Evolutionary conservation across 2,113 vertebrate species (phyloP), one percentile per base, ranked within the genome.

Genomic region (Cyprinodon variegatus): DNA sequence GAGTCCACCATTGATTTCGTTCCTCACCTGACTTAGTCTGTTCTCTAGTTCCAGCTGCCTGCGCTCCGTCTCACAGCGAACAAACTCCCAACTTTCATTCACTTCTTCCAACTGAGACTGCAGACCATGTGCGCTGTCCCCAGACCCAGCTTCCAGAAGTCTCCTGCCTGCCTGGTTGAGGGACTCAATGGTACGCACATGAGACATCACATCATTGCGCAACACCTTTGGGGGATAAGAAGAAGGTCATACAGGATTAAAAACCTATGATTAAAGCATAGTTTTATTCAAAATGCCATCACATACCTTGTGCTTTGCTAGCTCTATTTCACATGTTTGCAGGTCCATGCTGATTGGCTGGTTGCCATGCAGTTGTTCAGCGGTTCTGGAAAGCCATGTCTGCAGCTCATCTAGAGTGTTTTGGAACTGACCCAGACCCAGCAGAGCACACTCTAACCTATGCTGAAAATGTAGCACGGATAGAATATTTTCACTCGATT

Each of bases 251-350:
- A 13, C 11, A 13, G 65, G 11, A 38, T 83, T 38, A 71, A 12
- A 66, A 9, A 65, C 63, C 15, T 37, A 65, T 8, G 1, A 20
- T 12, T 2, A 22, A 22, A 39, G 66, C 46, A 60, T 4, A 39
- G 1, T 2, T 13, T 45, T 1, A 57, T 15, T 4, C 0, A 41
- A 38, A n/a, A 67, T 9, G n/a, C 13, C 39, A 71, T 53, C 57
- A 80, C 88, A 70, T 67, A 97, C 96, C 95, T 95, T 96, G 90
- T 96, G 96, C 87, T 97, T 97, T 76, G 96, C 96, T 90, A 97
- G 92, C 87, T 97, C 95, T 45, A 97, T 96, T 90, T 97, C 96
- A 46, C 96, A 97, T 84, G 92, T 90, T 90, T 96, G 96, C 79
- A 97, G 93, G 89, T 97, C 96, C 0, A 94, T 95, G 78, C 91